A percentile compares a stretch with the other conserved stretches of the same genome.
phyloP scores from a whole-genome alignment of 2,797 vertebrate species.

The Lycodopsis pacificus region DNA sequence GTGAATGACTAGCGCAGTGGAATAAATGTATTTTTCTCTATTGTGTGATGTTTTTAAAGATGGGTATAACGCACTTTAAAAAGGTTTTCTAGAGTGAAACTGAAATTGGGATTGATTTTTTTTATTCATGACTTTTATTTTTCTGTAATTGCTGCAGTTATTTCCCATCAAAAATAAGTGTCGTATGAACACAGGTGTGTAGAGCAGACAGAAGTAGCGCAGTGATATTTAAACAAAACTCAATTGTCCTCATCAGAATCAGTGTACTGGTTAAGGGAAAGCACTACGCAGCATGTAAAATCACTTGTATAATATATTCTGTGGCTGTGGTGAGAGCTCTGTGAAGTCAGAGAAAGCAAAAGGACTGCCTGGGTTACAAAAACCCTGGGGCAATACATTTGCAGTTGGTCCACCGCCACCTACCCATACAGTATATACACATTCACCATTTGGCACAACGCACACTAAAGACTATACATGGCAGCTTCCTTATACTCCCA shows the following conservation, averaged over 20 bases:
- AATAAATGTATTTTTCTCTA: neutral
- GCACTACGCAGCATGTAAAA: neutral
- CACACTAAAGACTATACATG: neutral
- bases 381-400: neutral
- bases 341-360: neutral
- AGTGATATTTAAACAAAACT: neutral
- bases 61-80: neutral
- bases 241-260: neutral
- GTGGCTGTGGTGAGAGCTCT: neutral
- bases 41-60: neutral
- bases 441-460: neutral
- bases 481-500: neutral
- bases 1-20: neutral
- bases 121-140: neutral
- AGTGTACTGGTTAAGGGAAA: neutral
- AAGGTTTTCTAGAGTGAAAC: neutral
- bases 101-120: neutral
- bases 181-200: neutral
- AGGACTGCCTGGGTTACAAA: conserved; percentile 3
- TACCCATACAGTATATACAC: neutral
- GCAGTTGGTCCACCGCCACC: neutral
- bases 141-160: neutral
- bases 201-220: neutral
- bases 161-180: neutral
- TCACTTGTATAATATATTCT: neutral